Evolutionary conservation across 2,797 vertebrate species (phyloP), one percentile per base, ranked within the genome.

Genomic region (Sebastes miniatus): DNA sequence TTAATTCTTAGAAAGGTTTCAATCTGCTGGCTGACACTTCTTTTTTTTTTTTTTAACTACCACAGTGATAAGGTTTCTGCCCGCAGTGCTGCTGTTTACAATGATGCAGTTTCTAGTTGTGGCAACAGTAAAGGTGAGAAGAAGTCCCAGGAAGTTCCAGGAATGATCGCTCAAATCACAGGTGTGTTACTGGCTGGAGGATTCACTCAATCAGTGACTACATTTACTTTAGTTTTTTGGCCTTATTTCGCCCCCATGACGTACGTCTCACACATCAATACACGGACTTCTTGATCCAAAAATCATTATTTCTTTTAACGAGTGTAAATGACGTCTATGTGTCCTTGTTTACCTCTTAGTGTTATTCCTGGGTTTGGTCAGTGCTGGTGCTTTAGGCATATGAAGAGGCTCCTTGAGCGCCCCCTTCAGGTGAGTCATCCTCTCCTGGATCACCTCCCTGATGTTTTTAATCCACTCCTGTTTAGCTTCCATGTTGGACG

Each of bases 391-490:
- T 95, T 99, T 99, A 36, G 98, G 98, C 83, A 97, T 93, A 24
- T 97, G 98, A 69, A 99, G 95, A 24, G 98, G 98, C 90, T 99
- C 98, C 93, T 99, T 99, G 57, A 99, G 94, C 68, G 98, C 97
- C 89, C 98, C 98, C 95, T 99, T 99, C 92, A 99, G 94, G 91
- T 99, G 98, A 88, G 99, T 98, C 91, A 98, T 99, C 91, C 98
- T 96, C 92, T 99, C 98, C 89, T 99, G 98, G 94, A 99, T 99
- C 91, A 99, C 98, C 93, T 99, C 98, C 64, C 98, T 94, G 87
- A 99, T 99, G 89, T 98, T 98, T 94, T 99, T 99, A 86, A 99
- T 99, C 98, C 98, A 99, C 81, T 99, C 98, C 93, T 99, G 98
- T 90, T 99, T 99, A 29, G 96, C 97, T 89, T 99, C 98, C 83